phyloP scores from a whole-genome alignment of 92 coral and sea anemone genomes.

The Porites evermanni region DNA sequence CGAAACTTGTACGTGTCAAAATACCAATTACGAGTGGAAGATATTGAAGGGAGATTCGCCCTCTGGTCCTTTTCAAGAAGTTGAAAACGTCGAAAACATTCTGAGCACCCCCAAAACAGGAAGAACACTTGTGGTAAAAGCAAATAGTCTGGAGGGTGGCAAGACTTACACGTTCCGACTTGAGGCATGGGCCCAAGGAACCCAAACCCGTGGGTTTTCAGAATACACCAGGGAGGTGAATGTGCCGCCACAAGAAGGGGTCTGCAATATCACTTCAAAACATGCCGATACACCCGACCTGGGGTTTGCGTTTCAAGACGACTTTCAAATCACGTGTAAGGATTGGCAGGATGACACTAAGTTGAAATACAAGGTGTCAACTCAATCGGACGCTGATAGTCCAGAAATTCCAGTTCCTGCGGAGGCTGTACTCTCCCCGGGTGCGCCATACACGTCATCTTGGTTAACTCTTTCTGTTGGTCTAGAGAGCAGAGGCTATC shows the following conservation, averaged over 20 bases:
- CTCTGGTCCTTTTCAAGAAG: not conserved
- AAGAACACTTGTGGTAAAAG: slow-evolving; percentile 63
- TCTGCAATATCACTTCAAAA: slow-evolving; percentile 41
- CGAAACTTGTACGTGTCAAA: slow-evolving; percentile 46
- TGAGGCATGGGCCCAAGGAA: slow-evolving; percentile 33
- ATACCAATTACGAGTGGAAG: slow-evolving; percentile 37
- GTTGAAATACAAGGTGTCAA: slow-evolving; percentile 39
- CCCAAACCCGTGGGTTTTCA: slow-evolving; percentile 48
- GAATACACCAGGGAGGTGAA: slow-evolving; percentile 52
- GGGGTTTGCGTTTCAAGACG: slow-evolving; percentile 56
- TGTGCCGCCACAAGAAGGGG: slow-evolving; percentile 55
- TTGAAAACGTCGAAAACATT: slow-evolving; percentile 10
- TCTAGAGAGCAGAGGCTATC: not conserved
- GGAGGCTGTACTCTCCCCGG: slow-evolving; percentile 19
- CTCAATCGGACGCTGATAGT: not conserved
- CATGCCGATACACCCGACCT: slow-evolving; percentile 22
- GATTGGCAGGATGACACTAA: slow-evolving; percentile 66
- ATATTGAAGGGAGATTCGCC: not conserved
- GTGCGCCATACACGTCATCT: slow-evolving; percentile 8
- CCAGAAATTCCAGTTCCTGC: slow-evolving; percentile 17
- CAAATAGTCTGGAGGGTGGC: slow-evolving; percentile 59
- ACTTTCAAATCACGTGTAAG: slow-evolving; percentile 44
- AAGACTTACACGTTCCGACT: slow-evolving; percentile 36
- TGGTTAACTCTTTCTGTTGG: slow-evolving; percentile 57
- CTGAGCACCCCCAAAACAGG: slow-evolving; percentile 27